Conservation (phyloP, 2,113 vertebrate species). For the Rhinolophus sinicus region DNA sequence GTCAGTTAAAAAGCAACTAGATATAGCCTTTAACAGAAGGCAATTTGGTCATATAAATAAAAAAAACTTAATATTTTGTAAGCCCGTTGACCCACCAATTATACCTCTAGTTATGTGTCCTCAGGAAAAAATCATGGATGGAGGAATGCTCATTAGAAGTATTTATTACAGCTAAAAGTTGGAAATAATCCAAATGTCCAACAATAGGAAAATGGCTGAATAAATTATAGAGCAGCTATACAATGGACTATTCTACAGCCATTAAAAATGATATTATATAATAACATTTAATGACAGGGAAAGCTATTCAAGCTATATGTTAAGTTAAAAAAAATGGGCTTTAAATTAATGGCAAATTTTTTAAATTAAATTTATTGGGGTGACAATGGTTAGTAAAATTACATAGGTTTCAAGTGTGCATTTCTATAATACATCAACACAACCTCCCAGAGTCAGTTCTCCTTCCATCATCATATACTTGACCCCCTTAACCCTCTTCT, state of each 20-base stretch:
- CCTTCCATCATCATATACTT: too few relatives aligned
- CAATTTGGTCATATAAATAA: neutral
- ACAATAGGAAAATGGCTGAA: constrained; percentile 52
- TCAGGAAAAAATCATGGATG: neutral
- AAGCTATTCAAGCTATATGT: constrained; percentile 52
- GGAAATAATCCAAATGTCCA: constrained; percentile 54
- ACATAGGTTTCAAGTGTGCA: too few relatives aligned
- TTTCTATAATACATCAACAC: too few relatives aligned
- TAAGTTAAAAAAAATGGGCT: neutral
- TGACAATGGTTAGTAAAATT: too few relatives aligned
- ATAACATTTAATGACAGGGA: constrained; percentile 40
- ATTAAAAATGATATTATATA: constrained; percentile 42
- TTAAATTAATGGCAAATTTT: constrained; percentile 35
- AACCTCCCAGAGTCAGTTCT: too few relatives aligned
- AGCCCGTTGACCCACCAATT: neutral
- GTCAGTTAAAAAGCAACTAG: constrained; percentile 10
- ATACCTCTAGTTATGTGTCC: neutral
- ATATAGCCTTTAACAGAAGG: neutral
- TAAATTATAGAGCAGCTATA: constrained; percentile 34
- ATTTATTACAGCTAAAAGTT: constrained; percentile 49
- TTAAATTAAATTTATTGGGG: too few relatives aligned
- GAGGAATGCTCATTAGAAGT: constrained; percentile 23
- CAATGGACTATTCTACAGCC: neutral
- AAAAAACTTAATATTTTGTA: constrained; percentile 38
- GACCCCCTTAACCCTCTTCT: too few relatives aligned